These are phyloP conservation scores for Leptinotarsa peninsularis DNA, from an alignment of 2,888 invertebrate species.

Conservation along the genomic window DNA sequence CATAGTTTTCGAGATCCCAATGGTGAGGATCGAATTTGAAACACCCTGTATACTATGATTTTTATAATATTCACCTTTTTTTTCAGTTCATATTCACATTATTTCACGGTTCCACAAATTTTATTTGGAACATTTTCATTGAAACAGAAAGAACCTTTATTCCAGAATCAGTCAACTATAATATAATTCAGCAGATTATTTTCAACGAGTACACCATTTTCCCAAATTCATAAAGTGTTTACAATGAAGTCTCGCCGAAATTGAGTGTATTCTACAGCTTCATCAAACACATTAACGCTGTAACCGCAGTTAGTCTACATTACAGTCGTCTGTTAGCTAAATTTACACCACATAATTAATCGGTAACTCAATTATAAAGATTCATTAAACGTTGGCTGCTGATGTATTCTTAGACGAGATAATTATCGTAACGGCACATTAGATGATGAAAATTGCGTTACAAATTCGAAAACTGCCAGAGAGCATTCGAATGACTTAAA, in stretches of 20 bases:
- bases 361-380: constrained; percentile 51
- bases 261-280: constrained; percentile 51
- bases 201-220: no score
- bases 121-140: no score
- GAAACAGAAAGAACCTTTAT: no score
- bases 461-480: constrained; percentile 30
- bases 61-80: no score
- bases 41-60: no score
- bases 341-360: constrained; percentile 52
- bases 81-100: no score
- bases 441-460: constrained; percentile 29
- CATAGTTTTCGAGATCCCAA: no score
- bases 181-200: no score
- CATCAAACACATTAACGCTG: constrained; percentile 52
- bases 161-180: no score
- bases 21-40: no score
- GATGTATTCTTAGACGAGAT: constrained; percentile 34
- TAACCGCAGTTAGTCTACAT: constrained; percentile 49
- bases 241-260: constrained; percentile 36
- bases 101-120: no score
- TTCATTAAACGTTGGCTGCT: constrained; percentile 41
- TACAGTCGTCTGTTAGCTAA: constrained; percentile 50
- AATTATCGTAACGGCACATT: constrained; percentile 33
- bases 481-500: neutral
- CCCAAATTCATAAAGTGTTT: neutral